phyloP scores from a whole-genome alignment of 2,888 invertebrate genomes.

The Pseudococcus longispinus region DNA sequence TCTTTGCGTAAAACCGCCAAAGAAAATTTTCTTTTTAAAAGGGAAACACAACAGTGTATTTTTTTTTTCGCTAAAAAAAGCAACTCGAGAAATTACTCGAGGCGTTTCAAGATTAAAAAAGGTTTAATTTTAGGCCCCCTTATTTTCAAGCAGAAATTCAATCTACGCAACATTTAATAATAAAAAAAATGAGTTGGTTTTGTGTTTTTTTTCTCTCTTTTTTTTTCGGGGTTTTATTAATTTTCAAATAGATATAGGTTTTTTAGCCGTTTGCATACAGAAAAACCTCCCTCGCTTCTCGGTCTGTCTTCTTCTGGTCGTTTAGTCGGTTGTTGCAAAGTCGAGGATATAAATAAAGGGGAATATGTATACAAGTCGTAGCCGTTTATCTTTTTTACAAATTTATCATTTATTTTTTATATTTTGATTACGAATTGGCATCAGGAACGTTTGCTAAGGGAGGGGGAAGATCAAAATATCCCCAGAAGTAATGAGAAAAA shows the following conservation, averaged over 20 bases:
- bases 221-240: not conserved
- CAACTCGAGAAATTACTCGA: not conserved
- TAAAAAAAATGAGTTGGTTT: not conserved
- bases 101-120: constrained; percentile 26
- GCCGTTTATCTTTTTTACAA: too few species aligned
- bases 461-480: too few species aligned
- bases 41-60: not conserved
- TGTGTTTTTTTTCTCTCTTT: not conserved
- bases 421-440: too few species aligned
- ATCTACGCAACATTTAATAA: constrained; percentile 21
- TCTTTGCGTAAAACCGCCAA: not conserved
- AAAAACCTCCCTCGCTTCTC: not conserved
- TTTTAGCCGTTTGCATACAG: not conserved
- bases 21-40: not conserved
- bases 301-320: not conserved
- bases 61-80: not conserved
- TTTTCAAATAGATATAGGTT: constrained; percentile 7
- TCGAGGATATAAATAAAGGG: too few species aligned
- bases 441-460: too few species aligned
- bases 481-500: too few species aligned
- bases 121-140: constrained; percentile 19
- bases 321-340: too few species aligned
- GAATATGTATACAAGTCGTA: too few species aligned
- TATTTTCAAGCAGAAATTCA: constrained; percentile 36
- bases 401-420: too few species aligned